Evolutionary conservation across 2,113 vertebrate genomes (phyloP), one percentile per base, ranked within the genome.

Genomic region (Campylomormyrus numenius): DNA sequence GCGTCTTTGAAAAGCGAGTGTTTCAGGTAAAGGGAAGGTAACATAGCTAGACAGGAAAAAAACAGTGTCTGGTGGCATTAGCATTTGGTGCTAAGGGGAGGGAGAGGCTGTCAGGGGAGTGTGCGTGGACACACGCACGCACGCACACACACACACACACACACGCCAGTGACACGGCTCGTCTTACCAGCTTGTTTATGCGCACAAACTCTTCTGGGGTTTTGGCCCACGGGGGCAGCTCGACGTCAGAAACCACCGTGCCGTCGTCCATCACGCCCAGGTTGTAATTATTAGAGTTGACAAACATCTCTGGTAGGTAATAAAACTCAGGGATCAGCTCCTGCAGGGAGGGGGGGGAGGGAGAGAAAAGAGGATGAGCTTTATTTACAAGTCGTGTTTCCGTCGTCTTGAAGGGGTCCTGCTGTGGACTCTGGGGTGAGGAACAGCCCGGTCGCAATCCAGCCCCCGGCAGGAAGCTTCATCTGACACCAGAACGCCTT

Each of bases 231-330:
- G 97, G 97, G 90, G 98, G 98, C 95, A 99, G 97, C 95, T 99
- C 98, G 92, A 99, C 98, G 93, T 99, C 97, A 92, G 97, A 98
- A 89, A 99, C 98, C 42, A 97, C 96, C 19, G 96, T 97, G 90
- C 97, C 96, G 90, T 99, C 98, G 95, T 99, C 98, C 98, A 99
- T 99, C 95, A 99, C 97, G 90, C 98, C 98, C 94, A 99, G 97
- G 93, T 95, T 99, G 94, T 99, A 99, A 94, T 95, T 95, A 96
- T 98, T 99, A 94, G 96, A 94, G 92, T 99, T 99, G 95, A 98
- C 97, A 95, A 99, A 99, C 98, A 99, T 99, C 96, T 99, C 98
- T 85, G 98, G 98, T 90, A 99, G 98, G 95, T 98, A 99, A 96
- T 97, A 99, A 96, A 99, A 99, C 96, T 99, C 98, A 91, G 98